Base-by-base conservation (phyloP, 2,888 invertebrate genomes). In the Lycaena phlaeas region DNA sequence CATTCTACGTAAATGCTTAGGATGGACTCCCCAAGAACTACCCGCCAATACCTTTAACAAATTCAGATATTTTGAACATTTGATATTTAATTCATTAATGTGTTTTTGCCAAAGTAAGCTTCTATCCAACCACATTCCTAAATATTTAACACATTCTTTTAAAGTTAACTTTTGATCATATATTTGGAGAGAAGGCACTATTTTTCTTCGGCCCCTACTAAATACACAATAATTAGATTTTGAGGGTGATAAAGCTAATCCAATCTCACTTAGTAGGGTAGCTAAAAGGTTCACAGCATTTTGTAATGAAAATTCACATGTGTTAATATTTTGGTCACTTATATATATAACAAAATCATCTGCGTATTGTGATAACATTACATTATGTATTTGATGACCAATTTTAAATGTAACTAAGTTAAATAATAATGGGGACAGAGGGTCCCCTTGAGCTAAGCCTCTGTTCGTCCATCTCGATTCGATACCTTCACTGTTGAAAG, bases 351-450 rank as follows among this genome's bases (percentile, higher is more conserved):
- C 38, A 36, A 43, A 42, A 30, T 43, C 43, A 9, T 47, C 44
- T 7, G 48, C 45, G 38, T 45, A 48, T 29, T 43, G 48, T 11
- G 34, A 45, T 22, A 47, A 36, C 2, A 25, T 18, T 11, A 43
- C 15, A 28, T 37, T 39, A 3, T 27, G 2, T 12, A 22, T 31
- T 12, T 10, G 3, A 43, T 43, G 7, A n/a, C 30, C 36, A 6
- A 36, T 17, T 15, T 42, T 38, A 30, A 40, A 45, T 26, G 9
- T 15, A 43, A 39, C 1, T n/a, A n/a, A n/a, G n/a, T n/a, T n/a
- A n/a, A n/a, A n/a, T n/a, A n/a, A n/a, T n/a, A n/a, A n/a, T n/a
- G n/a, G n/a, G n/a, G n/a, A n/a, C n/a, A n/a, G 41, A 41, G 36
- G 39, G 22, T 43, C 39, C 1, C 43, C 46, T 25, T 46, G 41